Evolutionary conservation across 2,888 invertebrate species (phyloP), one percentile per base, ranked within the genome.

Genomic region (Acronicta psi): DNA sequence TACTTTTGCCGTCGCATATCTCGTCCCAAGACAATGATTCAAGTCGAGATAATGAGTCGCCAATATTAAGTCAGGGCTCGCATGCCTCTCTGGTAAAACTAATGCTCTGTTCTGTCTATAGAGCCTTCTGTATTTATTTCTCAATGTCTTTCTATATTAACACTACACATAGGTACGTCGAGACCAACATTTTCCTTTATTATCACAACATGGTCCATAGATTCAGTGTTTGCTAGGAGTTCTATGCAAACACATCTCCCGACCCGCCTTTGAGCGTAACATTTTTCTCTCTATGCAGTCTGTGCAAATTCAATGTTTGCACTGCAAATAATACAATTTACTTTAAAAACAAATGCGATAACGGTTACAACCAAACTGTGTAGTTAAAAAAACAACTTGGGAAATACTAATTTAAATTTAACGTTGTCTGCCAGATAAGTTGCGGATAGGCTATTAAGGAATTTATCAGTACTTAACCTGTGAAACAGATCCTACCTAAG

Each of bases 251-350:
- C 56, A 75, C 44, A 52, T 63, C 51, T 41, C 59, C 38, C 47
- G 65, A 61, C 57, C 53, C 47, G 62, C 66, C 46, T 73, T 74
- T 69, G 51, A 62, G 62, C 69, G 64, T 67, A 46, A 75, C 73
- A 76, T 78, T 79, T 76, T 77, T 67, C 71, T 55, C 71, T 56
- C 55, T 49, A 55, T 68, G 55, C 68, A 70, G 65, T 75, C 68
- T 72, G 65, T 76, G 68, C 66, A 75, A 73, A 72, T 76, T 73
- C 53, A 70, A 70, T 76, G 56, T 79, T 75, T 74, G 36, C 40
- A n/a, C 10, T 11, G 46, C 50, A 64, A 60, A 64, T 34, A 69
- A 51, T 49, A 44, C 50, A 59, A 56, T 51, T 59, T 49, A 16
- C 45, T 43, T 55, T 59, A 49, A 53, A 41, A 20, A 47, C 55